A percentile compares a stretch with the other conserved stretches of the same genome.
Evolutionary conservation across 2,797 vertebrate species (phyloP).

Genomic region (Onychomys leucogaster): DNA sequence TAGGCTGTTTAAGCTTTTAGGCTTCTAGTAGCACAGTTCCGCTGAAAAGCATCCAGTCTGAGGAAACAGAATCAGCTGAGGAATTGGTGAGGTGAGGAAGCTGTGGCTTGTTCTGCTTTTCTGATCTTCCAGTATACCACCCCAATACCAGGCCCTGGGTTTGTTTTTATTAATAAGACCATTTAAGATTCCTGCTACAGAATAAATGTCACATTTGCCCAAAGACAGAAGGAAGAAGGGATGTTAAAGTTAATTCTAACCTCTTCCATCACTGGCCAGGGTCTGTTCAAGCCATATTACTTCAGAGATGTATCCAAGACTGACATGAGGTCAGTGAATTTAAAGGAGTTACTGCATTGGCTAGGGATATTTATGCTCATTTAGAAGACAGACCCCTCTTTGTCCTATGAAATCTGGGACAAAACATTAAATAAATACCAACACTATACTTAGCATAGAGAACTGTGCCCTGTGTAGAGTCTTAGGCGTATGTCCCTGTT

Average conservation of each 20-base stretch:
- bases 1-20: too few relatives aligned
- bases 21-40: too few relatives aligned
- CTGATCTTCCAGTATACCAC: too few relatives aligned
- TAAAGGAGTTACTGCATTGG: neutral
- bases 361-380: neutral
- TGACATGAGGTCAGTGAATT: neutral
- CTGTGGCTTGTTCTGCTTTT: too few relatives aligned
- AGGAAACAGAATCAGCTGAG: too few relatives aligned
- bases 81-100: too few relatives aligned
- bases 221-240: neutral
- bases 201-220: neutral
- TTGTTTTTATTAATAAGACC: too few relatives aligned
- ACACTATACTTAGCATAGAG: slow-evolving; percentile 41
- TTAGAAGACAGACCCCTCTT: neutral
- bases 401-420: slow-evolving; percentile 29
- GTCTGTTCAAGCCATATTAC: neutral
- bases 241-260: neutral
- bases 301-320: neutral
- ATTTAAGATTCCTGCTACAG: too few relatives aligned
- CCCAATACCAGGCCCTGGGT: too few relatives aligned
- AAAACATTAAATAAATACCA: slow-evolving; percentile 40
- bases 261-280: neutral
- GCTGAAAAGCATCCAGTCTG: too few relatives aligned
- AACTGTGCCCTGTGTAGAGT: neutral
- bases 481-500: neutral